Percentiles rank a stretch among this genome's conserved stretches.
phyloP scores from a whole-genome alignment of 2,888 invertebrate species.

The Cabera pusaria region DNA sequence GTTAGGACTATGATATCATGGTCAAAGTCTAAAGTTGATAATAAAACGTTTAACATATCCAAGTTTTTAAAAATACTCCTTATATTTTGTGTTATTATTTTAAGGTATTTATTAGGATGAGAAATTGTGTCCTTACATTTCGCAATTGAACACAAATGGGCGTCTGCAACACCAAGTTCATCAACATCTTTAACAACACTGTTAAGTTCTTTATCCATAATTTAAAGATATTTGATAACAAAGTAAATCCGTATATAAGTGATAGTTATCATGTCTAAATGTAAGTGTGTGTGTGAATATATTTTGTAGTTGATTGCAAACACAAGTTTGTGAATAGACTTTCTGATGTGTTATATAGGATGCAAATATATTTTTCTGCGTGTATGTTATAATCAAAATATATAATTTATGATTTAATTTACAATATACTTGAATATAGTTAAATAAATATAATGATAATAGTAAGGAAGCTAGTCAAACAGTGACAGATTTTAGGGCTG shows the following conservation, averaged over 20 bases:
- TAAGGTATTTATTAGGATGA: conserved; percentile 1
- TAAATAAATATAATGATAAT: too few species aligned
- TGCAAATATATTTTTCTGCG: too few species aligned
- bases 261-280: background rate
- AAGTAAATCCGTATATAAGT: background rate
- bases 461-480: background rate
- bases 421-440: too few species aligned
- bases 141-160: background rate
- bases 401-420: too few species aligned
- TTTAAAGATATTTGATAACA: background rate
- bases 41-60: too few species aligned
- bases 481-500: background rate
- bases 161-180: background rate
- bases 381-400: too few species aligned
- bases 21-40: too few species aligned
- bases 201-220: background rate
- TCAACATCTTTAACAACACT: conserved; percentile 2
- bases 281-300: background rate
- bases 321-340: background rate
- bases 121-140: background rate
- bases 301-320: background rate
- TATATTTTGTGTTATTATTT: conserved; percentile 5
- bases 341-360: too few species aligned
- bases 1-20: too few species aligned
- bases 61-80: conserved; percentile 8